A percentile compares a stretch with the other conserved stretches of the same genome.
Conservation (phyloP, 2,888 invertebrate genomes). For the Cartodere bifasciata region DNA sequence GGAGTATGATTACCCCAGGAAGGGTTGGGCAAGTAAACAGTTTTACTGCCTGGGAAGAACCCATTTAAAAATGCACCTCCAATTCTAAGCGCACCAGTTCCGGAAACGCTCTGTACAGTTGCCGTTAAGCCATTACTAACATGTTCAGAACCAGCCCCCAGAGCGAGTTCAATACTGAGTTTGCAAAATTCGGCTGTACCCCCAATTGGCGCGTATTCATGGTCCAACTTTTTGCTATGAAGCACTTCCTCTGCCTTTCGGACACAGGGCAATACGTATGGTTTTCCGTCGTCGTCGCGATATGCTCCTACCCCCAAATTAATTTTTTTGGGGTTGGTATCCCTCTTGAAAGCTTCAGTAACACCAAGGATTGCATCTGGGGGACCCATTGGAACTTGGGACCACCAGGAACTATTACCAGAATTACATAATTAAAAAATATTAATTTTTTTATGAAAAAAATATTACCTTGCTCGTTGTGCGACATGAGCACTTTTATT, state of each 20-base stretch:
- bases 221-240: slow-evolving; percentile 56
- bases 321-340: slow-evolving; percentile 84
- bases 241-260: slow-evolving; percentile 72
- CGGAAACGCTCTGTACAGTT: slow-evolving; percentile 83
- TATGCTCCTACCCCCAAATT: slow-evolving; percentile 96
- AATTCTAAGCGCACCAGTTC: slow-evolving; percentile 91
- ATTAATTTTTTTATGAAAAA: no score
- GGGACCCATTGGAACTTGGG: slow-evolving; percentile 88
- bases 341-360: slow-evolving; percentile 89
- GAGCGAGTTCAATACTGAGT: slow-evolving; percentile 73
- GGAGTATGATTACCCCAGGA: slow-evolving; percentile 99
- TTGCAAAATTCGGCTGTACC: slow-evolving; percentile 77
- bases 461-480: no score
- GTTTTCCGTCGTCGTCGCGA: slow-evolving; percentile 94
- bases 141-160: slow-evolving; percentile 63
- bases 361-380: slow-evolving; percentile 97
- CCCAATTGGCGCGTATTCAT: slow-evolving; percentile 90
- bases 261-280: slow-evolving; percentile 85
- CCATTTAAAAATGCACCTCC: slow-evolving; percentile 79
- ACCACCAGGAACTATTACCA: slow-evolving; percentile 85
- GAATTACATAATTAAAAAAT: no score
- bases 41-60: slow-evolving; percentile 69
- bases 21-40: slow-evolving; percentile 79
- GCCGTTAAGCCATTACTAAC: slow-evolving; percentile 56
- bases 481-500: no score